Base-by-base conservation (phyloP, 1,140 invertebrate genomes). In the Neodiprion pinetum region DNA sequence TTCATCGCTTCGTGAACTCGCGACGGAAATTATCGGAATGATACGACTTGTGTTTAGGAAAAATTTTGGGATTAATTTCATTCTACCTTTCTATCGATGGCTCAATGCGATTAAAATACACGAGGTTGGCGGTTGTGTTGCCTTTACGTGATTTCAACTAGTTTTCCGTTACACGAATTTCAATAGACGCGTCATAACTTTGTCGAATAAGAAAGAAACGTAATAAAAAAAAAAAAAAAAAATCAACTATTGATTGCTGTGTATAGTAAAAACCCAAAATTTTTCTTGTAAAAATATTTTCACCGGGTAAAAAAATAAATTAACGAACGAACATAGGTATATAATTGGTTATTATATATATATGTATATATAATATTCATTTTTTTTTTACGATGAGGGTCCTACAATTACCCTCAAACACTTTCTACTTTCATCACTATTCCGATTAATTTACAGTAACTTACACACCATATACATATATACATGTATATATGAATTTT, bases 121-220 rank as follows among this genome's bases (percentile, higher is more conserved):
- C 81, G 81, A 84, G 82, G 82, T 84, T 84, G 83, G 83, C 83
- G 84, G 83, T 84, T 84, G 28, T 40, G 9, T 61, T 84, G 82
- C 79, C 79, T 81, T 84, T 12, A 61, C 53, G 53, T 61, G 4
- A 61, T 61, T 8, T 61, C 11, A 61, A 61, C 11, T 61, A 7
- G 4, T 61, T 61, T 61, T 61, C 53, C n/a, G 53, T 61, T 7
- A 61, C 53, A 61, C 11, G 28, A 40, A 1, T 40, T 40, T 40
- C 5, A 40, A 40, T 40, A 5, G 28, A 40, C 28, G 28, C 28
- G 5, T 40, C 28, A 5, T 40, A 40, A 40, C 28, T 40, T 40
- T 40, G 28, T 40, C 28, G 28, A 40, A 5, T 40, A 40, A 40
- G 28, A 40, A 40, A 3, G 28, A 40, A 40, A 40, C 2, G 2